These are phyloP conservation scores for Sporophila hypoxantha DNA, from an alignment of 2,113 vertebrate species.

Conservation along the genomic window DNA sequence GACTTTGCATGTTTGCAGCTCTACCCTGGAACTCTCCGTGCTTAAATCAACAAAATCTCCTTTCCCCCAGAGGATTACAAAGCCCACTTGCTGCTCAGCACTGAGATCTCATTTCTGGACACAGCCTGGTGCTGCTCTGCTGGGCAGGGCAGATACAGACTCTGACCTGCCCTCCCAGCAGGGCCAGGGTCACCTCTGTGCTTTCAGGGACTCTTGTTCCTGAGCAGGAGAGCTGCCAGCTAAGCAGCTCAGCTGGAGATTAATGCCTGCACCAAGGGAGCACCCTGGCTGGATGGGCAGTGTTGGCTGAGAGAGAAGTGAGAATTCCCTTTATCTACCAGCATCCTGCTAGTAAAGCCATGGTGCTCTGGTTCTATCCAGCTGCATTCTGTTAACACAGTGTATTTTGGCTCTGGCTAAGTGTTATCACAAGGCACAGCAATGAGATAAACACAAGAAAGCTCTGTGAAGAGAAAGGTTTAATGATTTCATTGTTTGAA, in stretches of 20 bases:
- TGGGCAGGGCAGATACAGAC: background rate
- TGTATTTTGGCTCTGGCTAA: background rate
- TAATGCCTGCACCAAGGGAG: background rate
- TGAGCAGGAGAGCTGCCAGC: background rate
- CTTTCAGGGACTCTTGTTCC: background rate
- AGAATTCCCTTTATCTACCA: slow-evolving; percentile 37
- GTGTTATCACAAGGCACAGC: background rate
- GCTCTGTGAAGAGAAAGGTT: background rate
- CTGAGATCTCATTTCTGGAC: background rate
- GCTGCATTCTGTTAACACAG: background rate
- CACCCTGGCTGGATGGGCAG: background rate
- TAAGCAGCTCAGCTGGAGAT: slow-evolving; percentile 28
- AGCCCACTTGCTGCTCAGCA: background rate
- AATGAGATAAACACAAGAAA: background rate
- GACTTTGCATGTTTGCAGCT: background rate
- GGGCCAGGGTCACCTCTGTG: background rate
- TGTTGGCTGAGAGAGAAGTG: background rate
- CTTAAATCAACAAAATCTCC: background rate
- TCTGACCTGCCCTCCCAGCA: background rate
- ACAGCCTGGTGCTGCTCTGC: background rate
- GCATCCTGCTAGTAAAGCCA: slow-evolving; percentile 3
- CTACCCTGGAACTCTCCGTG: background rate
- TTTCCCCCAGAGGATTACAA: background rate
- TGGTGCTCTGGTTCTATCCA: background rate
- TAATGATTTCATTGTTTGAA: slow-evolving; percentile 15